Evolutionary conservation across 2,113 vertebrate genomes (phyloP).

Genomic region (Stictonetta naevosa): DNA sequence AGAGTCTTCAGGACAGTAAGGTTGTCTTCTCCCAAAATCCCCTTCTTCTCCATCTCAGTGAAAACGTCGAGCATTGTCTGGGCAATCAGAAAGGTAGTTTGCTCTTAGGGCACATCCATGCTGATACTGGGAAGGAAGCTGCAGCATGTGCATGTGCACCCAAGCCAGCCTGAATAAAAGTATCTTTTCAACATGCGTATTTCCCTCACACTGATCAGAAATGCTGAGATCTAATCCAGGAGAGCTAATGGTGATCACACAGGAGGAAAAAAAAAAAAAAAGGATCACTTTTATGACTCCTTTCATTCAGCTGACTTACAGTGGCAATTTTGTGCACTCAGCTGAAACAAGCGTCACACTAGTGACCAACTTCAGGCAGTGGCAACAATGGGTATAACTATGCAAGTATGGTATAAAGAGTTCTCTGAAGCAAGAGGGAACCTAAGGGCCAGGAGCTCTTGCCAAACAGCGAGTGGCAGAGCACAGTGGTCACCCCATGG

Average conservation of each 20-base stretch:
- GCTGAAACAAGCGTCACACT: neutral
- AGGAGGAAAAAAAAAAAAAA: neutral
- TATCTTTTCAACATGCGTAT: neutral
- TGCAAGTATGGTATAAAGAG: neutral
- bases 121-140: neutral
- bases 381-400: neutral
- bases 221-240: neutral
- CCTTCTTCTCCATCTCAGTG: slow-evolving; percentile 79
- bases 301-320: neutral
- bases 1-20: slow-evolving; percentile 56
- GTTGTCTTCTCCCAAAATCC: slow-evolving; percentile 58
- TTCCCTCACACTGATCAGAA: neutral
- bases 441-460: neutral
- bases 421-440: neutral
- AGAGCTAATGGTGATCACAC: neutral
- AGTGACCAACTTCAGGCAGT: neutral
- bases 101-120: neutral
- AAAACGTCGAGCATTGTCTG: slow-evolving; percentile 77
- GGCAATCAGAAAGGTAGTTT: slow-evolving; percentile 35
- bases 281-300: neutral
- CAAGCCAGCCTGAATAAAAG: neutral
- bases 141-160: neutral
- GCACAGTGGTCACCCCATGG: neutral
- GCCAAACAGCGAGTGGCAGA: neutral
- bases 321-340: neutral